These are phyloP conservation scores for Platerodrilus igneus DNA, from an alignment of 2,888 invertebrate species.

Conservation along the genomic window DNA sequence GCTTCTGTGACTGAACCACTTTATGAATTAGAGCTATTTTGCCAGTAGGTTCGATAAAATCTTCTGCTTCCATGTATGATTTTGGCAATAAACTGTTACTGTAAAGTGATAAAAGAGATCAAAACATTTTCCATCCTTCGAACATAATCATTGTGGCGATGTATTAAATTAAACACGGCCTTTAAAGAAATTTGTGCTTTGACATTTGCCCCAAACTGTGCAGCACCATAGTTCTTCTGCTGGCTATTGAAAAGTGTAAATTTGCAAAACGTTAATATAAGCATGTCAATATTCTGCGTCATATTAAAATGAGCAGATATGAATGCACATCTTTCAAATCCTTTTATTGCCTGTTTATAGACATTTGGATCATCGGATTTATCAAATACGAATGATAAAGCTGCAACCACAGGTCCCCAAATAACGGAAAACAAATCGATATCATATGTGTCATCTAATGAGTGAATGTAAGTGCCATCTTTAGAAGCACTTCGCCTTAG, in stretches of 20 bases:
- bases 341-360: constrained; percentile 64
- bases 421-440: constrained; percentile 79
- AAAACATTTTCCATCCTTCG: constrained; percentile 93
- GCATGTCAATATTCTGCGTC: constrained; percentile 84
- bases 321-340: constrained; percentile 77
- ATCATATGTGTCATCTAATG: constrained; percentile 72
- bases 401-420: constrained; percentile 89
- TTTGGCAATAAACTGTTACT: constrained; percentile 80
- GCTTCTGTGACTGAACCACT: constrained; percentile 58
- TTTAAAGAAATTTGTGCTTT: constrained; percentile 85
- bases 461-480: constrained; percentile 68
- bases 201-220: constrained; percentile 70
- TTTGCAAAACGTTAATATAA: constrained; percentile 90
- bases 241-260: constrained; percentile 77
- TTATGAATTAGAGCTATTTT: constrained; percentile 78
- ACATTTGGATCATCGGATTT: constrained; percentile 59
- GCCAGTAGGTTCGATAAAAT: constrained; percentile 85
- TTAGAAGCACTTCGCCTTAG: constrained; percentile 70
- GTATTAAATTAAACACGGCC: constrained; percentile 78
- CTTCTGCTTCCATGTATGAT: constrained; percentile 76
- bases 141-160: constrained; percentile 86
- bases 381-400: constrained; percentile 79
- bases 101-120: constrained; percentile 82
- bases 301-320: constrained; percentile 75
- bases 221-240: constrained; percentile 37